phyloP scores from a whole-genome alignment of 2,113 vertebrate genomes.

The Sinocyclocheilus maitianheensis region DNA sequence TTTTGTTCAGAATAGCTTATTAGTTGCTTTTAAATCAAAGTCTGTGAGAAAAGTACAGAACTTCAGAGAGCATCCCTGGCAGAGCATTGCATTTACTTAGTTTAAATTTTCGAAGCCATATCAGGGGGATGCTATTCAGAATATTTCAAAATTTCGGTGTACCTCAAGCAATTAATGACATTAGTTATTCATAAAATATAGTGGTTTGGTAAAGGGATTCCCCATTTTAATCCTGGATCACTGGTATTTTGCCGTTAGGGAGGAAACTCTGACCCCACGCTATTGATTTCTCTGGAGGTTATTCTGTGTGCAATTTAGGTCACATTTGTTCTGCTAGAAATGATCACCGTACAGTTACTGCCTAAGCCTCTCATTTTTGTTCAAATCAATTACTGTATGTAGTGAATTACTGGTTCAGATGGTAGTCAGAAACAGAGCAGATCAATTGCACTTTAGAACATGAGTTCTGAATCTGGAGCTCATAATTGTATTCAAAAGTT shows the following conservation, averaged over 20 bases:
- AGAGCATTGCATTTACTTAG: neutral
- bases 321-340: constrained; percentile 38
- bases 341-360: neutral
- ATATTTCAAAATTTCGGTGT: neutral
- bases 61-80: neutral
- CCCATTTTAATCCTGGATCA: neutral
- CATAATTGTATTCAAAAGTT: neutral
- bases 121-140: neutral
- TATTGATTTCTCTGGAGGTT: constrained; percentile 21
- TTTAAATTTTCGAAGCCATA: neutral
- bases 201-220: neutral
- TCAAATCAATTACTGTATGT: neutral
- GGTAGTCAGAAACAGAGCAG: neutral
- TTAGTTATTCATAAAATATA: neutral
- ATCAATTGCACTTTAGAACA: neutral
- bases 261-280: constrained; percentile 26
- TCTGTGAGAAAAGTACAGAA: neutral
- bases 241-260: neutral
- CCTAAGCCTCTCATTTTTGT: neutral
- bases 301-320: constrained; percentile 18
- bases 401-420: neutral
- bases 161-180: neutral
- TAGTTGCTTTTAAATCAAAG: neutral
- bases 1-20: neutral
- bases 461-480: neutral